Evolutionary conservation across 2,888 invertebrate species (phyloP).

Genomic region (Hartigia nigra): DNA sequence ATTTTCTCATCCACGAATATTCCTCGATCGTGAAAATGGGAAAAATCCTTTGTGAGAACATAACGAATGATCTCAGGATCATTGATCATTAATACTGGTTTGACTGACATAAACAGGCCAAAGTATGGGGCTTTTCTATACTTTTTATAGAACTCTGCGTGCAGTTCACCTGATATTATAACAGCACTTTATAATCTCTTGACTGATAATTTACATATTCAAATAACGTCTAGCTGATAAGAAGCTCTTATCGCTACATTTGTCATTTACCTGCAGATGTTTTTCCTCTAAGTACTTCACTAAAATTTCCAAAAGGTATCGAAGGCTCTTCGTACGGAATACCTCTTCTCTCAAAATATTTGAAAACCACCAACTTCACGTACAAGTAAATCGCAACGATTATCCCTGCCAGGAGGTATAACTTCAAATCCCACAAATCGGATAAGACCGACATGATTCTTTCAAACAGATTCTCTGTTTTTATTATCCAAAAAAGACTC

Average conservation of each 20-base stretch:
- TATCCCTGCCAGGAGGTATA: background rate
- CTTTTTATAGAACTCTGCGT: background rate
- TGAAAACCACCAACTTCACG: background rate
- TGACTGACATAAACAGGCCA: conserved; percentile 74
- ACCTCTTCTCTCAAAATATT: background rate
- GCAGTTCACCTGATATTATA: background rate
- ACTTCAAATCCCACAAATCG: background rate
- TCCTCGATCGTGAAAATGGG: conserved; percentile 75
- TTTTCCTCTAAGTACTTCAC: too few species aligned
- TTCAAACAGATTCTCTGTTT: background rate
- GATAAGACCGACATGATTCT: too few species aligned
- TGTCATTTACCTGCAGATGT: too few species aligned
- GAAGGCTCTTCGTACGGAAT: background rate
- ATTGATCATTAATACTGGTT: conserved; percentile 72
- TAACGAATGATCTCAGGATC: conserved; percentile 72
- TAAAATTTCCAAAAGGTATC: background rate
- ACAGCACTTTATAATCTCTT: too few species aligned
- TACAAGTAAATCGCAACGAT: background rate
- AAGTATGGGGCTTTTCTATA: conserved; percentile 55
- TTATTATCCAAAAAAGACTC: too few species aligned
- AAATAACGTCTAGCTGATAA: too few species aligned
- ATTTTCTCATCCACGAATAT: conserved; percentile 71
- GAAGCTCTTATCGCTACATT: too few species aligned
- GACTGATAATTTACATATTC: too few species aligned
- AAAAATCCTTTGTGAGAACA: conserved; percentile 73